phyloP scores from a whole-genome alignment of 2,797 vertebrate species.

The Catamblyrhynchus diadema region DNA sequence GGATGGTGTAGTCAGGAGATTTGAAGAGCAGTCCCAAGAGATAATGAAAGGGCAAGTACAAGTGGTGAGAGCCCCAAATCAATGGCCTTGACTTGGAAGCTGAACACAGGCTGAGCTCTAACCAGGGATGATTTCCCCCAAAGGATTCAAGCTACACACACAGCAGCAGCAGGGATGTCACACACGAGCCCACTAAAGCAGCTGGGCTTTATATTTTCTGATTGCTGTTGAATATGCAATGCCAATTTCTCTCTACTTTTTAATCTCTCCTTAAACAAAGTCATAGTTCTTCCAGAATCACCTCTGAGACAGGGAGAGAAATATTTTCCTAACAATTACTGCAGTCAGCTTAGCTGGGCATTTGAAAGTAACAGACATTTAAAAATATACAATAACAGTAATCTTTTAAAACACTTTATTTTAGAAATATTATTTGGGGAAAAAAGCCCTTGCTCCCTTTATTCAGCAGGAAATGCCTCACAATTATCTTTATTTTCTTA shows the following conservation, averaged over 20 bases:
- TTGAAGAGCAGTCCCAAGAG: not conserved
- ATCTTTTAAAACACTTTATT: slow-evolving; percentile 51
- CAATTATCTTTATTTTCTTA: slow-evolving; percentile 68
- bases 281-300: slow-evolving; percentile 39
- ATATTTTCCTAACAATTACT: slow-evolving; percentile 68
- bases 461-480: slow-evolving; percentile 59
- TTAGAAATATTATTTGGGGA: slow-evolving; percentile 17
- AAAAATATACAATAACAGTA: slow-evolving; percentile 1
- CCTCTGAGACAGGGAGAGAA: slow-evolving; percentile 47
- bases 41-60: not conserved
- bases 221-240: not conserved
- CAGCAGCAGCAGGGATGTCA: not conserved
- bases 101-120: not conserved
- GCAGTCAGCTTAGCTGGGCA: not conserved
- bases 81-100: not conserved
- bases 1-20: not conserved
- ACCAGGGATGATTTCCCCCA: not conserved
- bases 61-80: not conserved
- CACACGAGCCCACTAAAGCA: not conserved
- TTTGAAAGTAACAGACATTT: slow-evolving; percentile 17
- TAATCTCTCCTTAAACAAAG: slow-evolving; percentile 45
- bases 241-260: not conserved
- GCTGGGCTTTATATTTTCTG: not conserved
- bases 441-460: slow-evolving; percentile 20
- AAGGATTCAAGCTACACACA: not conserved